Evolutionary conservation across 1,140 invertebrate genomes (phyloP).

Genomic region (Bombus waltoni): DNA sequence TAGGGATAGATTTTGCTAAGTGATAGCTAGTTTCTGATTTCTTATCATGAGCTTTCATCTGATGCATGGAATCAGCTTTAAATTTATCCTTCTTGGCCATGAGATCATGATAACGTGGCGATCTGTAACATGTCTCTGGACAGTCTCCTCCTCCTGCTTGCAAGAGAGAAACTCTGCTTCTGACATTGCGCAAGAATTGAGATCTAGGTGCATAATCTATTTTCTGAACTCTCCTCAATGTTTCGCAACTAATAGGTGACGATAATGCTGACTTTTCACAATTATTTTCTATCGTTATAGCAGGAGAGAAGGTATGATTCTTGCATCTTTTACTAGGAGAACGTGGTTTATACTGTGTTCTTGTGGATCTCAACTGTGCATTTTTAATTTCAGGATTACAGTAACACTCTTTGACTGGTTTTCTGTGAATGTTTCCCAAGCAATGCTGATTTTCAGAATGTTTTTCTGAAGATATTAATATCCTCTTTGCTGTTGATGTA

Average conservation of each 20-base stretch:
- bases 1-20: not conserved
- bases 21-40: not conserved
- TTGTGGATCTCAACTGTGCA: constrained; percentile 52
- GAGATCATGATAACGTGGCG: constrained; percentile 8
- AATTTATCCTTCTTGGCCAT: not conserved
- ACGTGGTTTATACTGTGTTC: constrained; percentile 44
- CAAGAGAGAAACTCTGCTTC: constrained; percentile 55
- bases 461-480: constrained; percentile 70
- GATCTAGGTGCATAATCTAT: constrained; percentile 75
- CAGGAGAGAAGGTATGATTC: constrained; percentile 39
- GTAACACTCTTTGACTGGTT: constrained; percentile 75
- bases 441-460: constrained; percentile 11
- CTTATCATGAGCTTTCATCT: not conserved
- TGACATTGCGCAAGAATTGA: constrained; percentile 73
- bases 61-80: not conserved
- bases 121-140: constrained; percentile 25
- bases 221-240: constrained; percentile 66
- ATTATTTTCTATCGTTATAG: constrained; percentile 18
- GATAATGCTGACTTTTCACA: constrained; percentile 1
- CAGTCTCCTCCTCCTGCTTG: constrained; percentile 3
- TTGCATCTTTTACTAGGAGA: constrained; percentile 57
- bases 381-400: constrained; percentile 65
- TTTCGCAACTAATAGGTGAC: constrained; percentile 67
- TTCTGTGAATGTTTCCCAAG: constrained; percentile 43
- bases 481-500: constrained; percentile 54